A percentile compares a stretch with the other conserved stretches of the same genome.
Evolutionary conservation across 1,140 invertebrate genomes (phyloP).

Genomic region (Penaeus japonicus): DNA sequence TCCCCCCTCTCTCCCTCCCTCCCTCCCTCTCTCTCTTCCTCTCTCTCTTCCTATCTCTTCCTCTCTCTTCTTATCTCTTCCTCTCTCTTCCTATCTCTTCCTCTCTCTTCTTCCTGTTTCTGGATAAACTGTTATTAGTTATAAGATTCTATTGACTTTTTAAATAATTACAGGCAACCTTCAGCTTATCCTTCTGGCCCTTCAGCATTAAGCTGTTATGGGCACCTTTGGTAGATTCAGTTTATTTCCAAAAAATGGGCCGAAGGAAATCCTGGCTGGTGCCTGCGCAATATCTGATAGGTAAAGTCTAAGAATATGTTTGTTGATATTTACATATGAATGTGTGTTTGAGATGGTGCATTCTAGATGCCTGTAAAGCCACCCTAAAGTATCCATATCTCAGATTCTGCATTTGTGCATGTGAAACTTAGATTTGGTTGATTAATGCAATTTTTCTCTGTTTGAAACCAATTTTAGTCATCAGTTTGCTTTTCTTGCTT

Average conservation of each 20-base stretch:
- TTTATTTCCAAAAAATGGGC: conserved; percentile 85
- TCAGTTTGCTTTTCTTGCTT: too few species aligned
- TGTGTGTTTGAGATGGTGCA: conserved; percentile 1
- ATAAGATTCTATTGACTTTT: neutral
- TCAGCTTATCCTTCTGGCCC: conserved; percentile 98
- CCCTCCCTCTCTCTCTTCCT: too few species aligned
- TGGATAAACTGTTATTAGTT: neutral
- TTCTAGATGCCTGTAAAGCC: conserved; percentile 70
- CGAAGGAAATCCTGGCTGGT: conserved; percentile 97
- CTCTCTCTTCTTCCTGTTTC: too few species aligned
- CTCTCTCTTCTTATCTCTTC: too few species aligned
- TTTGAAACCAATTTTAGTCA: too few species aligned
- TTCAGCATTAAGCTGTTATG: conserved; percentile 97
- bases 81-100: too few species aligned
- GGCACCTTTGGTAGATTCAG: conserved; percentile 96
- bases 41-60: too few species aligned
- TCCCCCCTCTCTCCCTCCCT: too few species aligned
- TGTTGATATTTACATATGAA: neutral
- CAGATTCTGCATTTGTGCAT: too few species aligned
- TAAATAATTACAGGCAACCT: conserved; percentile 81
- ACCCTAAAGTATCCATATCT: too few species aligned
- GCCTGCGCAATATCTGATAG: conserved; percentile 82
- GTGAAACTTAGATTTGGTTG: too few species aligned
- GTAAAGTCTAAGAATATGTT: neutral
- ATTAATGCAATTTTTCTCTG: too few species aligned